Conservation (phyloP, 2,888 invertebrate species). For the Auanema freiburgensis region DNA sequence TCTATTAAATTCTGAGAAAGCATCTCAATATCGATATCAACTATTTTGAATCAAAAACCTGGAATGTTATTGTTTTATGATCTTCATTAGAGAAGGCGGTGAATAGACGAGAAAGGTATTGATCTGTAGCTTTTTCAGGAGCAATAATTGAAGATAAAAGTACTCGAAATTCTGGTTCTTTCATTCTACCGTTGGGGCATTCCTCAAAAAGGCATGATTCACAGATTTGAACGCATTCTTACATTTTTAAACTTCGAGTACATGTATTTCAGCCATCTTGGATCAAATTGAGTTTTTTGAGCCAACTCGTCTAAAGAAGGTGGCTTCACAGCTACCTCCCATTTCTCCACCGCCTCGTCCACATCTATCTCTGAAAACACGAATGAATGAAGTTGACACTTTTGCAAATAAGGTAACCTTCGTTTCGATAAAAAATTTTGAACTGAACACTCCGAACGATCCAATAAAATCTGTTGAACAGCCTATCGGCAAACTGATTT, state of each 20-base stretch:
- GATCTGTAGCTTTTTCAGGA: slow-evolving; percentile 42
- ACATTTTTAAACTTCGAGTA: slow-evolving; percentile 58
- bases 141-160: slow-evolving; percentile 39
- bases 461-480: slow-evolving; percentile 51
- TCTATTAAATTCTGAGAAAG: slow-evolving; percentile 36
- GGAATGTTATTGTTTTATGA: slow-evolving; percentile 41
- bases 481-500: slow-evolving; percentile 26
- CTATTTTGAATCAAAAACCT: slow-evolving; percentile 25
- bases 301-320: slow-evolving; percentile 32
- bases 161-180: slow-evolving; percentile 42
- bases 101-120: slow-evolving; percentile 40
- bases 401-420: slow-evolving; percentile 28
- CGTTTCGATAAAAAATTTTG: slow-evolving; percentile 52
- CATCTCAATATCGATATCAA: no score
- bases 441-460: slow-evolving; percentile 44
- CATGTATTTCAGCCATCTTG: slow-evolving; percentile 58
- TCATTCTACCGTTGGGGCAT: slow-evolving; percentile 60
- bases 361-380: slow-evolving; percentile 36
- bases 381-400: not conserved
- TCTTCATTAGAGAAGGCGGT: slow-evolving; percentile 34
- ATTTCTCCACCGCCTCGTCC: slow-evolving; percentile 43
- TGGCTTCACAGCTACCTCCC: slow-evolving; percentile 45
- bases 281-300: slow-evolving; percentile 29
- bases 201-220: slow-evolving; percentile 41
- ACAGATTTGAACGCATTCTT: slow-evolving; percentile 6